Evolutionary conservation across 2,797 vertebrate genomes (phyloP).

Genomic region (Astyanax mexicanus): DNA sequence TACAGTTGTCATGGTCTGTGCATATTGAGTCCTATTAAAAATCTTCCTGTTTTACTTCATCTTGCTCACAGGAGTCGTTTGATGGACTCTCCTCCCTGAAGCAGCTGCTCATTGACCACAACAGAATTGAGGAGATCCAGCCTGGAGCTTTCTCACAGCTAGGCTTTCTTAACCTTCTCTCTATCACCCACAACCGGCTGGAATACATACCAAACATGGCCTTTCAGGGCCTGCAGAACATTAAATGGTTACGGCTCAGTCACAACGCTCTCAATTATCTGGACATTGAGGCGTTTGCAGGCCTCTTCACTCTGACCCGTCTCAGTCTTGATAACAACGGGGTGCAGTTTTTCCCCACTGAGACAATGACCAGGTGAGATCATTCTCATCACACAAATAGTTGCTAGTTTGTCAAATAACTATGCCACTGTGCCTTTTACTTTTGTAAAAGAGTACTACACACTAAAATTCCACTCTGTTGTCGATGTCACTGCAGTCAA

Average conservation of each 20-base stretch:
- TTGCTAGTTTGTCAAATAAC: background rate
- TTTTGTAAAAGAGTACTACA: too few species aligned
- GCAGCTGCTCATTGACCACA: constrained; percentile 85
- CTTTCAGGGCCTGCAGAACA: constrained; percentile 91
- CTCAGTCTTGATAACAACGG: constrained; percentile 93
- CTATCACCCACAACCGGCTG: constrained; percentile 87
- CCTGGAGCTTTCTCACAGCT: constrained; percentile 89
- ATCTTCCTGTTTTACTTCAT: background rate
- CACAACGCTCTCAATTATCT: constrained; percentile 91
- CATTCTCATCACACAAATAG: background rate
- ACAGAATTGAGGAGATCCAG: constrained; percentile 90
- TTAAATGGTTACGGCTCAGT: constrained; percentile 89
- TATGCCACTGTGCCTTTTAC: too few species aligned
- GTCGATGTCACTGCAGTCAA: background rate
- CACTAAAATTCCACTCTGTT: background rate
- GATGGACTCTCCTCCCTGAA: constrained; percentile 88
- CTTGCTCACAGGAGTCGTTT: constrained; percentile 84
- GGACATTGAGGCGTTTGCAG: constrained; percentile 86
- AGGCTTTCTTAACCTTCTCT: constrained; percentile 86
- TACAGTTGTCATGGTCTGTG: background rate
- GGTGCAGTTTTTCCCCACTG: constrained; percentile 88
- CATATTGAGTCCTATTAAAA: background rate
- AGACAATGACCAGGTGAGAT: constrained; percentile 85
- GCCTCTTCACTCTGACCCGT: constrained; percentile 84
- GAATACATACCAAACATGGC: constrained; percentile 93